Conservation (phyloP, 2,113 vertebrate genomes). For the Eleginops maclovinus region DNA sequence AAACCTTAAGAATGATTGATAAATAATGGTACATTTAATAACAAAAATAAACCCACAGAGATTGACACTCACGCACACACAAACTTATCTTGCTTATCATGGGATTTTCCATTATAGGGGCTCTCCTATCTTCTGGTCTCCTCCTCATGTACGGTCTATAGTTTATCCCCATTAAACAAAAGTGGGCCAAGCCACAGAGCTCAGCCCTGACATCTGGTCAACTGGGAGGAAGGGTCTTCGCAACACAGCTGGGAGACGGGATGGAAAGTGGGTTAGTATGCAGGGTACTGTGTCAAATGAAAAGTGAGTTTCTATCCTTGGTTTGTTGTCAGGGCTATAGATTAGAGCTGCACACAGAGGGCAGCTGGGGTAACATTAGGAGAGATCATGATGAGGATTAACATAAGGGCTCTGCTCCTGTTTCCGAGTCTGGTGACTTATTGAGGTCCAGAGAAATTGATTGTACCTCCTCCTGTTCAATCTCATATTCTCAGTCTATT, state of each 20-base stretch:
- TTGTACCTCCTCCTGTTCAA: background rate
- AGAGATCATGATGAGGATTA: conserved; percentile 16
- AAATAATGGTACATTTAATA: too few relatives aligned
- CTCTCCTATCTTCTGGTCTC: background rate
- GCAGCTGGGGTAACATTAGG: conserved; percentile 38
- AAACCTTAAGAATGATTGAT: too few relatives aligned
- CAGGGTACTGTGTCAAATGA: conserved; percentile 29
- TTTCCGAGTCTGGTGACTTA: background rate
- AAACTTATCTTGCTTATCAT: conserved; percentile 37
- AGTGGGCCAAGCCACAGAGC: conserved; percentile 42
- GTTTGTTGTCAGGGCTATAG: conserved; percentile 29
- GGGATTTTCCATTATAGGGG: conserved; percentile 12
- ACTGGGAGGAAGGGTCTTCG: conserved; percentile 32
- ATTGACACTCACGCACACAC: background rate
- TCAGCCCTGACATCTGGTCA: conserved; percentile 56
- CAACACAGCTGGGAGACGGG: conserved; percentile 50
- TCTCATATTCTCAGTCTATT: background rate
- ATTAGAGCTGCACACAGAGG: conserved; percentile 33
- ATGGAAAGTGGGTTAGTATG: conserved; percentile 60
- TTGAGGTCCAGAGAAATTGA: background rate
- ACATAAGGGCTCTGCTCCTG: background rate
- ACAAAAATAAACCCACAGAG: background rate
- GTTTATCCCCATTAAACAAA: conserved; percentile 31
- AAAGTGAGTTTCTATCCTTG: conserved; percentile 35
- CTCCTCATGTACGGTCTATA: background rate